Evolutionary conservation across 2,888 invertebrate genomes (phyloP).

Genomic region (Leptinotarsa tumamoca): DNA sequence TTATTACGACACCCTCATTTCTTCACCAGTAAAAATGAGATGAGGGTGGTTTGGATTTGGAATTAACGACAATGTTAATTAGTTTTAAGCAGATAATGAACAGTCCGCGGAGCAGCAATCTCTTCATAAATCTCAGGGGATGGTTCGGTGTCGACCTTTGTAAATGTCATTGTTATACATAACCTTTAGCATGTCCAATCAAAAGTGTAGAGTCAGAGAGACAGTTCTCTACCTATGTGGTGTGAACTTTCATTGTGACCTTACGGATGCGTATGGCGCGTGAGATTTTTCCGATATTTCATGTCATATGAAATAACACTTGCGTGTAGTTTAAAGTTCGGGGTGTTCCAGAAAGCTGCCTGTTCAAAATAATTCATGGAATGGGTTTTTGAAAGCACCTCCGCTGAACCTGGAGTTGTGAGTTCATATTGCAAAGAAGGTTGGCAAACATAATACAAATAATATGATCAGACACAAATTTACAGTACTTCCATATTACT

Average conservation of each 20-base stretch:
- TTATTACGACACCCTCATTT: conserved; percentile 52
- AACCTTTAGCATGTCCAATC: conserved; percentile 53
- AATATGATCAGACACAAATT: no score
- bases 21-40: conserved; percentile 47
- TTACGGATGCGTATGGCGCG: conserved; percentile 42
- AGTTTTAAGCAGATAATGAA: conserved; percentile 52
- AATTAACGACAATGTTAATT: conserved; percentile 54
- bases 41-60: conserved; percentile 46
- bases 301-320: conserved; percentile 19
- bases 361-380: no score
- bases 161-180: conserved; percentile 50
- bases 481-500: no score
- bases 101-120: conserved; percentile 16
- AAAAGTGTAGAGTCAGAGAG: conserved; percentile 43
- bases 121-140: conserved; percentile 9
- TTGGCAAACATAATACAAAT: no score
- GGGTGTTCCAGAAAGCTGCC: neutral
- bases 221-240: conserved; percentile 48
- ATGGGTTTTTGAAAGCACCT: no score
- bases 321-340: neutral
- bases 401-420: no score
- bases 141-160: conserved; percentile 44
- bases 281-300: conserved; percentile 38
- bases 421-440: no score
- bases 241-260: conserved; percentile 52